Evolutionary conservation across 2,888 invertebrate genomes (phyloP).

Genomic region (Chesias legatella): DNA sequence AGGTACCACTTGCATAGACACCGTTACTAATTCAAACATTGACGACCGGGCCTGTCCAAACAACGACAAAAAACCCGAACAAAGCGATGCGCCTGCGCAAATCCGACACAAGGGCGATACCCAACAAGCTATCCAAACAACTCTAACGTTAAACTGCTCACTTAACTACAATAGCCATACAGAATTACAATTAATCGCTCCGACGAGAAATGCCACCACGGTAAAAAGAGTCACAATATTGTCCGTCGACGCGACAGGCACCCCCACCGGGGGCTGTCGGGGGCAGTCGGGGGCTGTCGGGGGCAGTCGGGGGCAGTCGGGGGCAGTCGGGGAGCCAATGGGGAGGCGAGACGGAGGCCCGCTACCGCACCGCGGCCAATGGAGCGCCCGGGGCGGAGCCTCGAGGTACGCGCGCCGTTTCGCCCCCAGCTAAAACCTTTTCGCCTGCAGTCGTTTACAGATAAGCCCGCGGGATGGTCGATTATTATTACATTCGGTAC

Average conservation of each 20-base stretch:
- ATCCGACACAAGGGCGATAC: constrained; percentile 41
- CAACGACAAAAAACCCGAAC: constrained; percentile 38
- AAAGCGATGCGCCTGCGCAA: constrained; percentile 54
- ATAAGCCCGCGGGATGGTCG: constrained; percentile 80
- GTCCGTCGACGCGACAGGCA: constrained; percentile 53
- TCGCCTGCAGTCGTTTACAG: constrained; percentile 80
- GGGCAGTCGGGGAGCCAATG: constrained; percentile 66
- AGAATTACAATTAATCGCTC: constrained; percentile 78
- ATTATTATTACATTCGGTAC: constrained; percentile 74
- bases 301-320: no score
- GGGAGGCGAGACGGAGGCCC: constrained; percentile 51
- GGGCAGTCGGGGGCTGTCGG: no score
- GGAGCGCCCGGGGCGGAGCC: constrained; percentile 74
- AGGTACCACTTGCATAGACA: constrained; percentile 31
- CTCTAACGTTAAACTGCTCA: constrained; percentile 65
- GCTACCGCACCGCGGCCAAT: constrained; percentile 71
- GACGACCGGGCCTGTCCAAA: constrained; percentile 42
- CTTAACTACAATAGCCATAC: constrained; percentile 77
- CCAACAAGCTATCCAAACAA: constrained; percentile 53
- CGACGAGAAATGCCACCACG: constrained; percentile 74
- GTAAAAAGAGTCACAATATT: constrained; percentile 77
- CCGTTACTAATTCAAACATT: constrained; percentile 42
- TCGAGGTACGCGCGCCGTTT: constrained; percentile 69
- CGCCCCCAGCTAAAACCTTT: constrained; percentile 79
- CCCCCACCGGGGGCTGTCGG: constrained; percentile 62